Evolutionary conservation across 2,113 vertebrate genomes (phyloP).

Genomic region (Ceratotherium simum): DNA sequence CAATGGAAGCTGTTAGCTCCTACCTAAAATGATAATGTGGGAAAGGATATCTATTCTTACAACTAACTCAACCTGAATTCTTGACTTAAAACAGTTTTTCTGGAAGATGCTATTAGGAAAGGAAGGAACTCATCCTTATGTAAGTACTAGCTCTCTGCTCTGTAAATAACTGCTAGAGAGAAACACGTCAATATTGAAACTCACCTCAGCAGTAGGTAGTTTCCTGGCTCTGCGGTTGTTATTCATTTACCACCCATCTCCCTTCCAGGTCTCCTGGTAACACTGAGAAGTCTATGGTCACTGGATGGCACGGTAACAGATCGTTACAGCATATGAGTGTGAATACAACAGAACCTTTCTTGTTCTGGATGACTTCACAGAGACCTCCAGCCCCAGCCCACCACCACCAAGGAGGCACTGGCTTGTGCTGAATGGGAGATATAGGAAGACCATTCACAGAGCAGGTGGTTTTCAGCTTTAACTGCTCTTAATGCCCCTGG

Average conservation of each 20-base stretch:
- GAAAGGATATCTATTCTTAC: conserved; percentile 62
- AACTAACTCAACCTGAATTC: conserved; percentile 50
- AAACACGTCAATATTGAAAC: not conserved
- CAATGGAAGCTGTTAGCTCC: conserved; percentile 69
- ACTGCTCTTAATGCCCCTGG: not conserved
- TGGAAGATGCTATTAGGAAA: conserved; percentile 30
- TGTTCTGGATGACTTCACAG: not conserved
- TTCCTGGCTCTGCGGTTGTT: not conserved
- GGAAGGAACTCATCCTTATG: not conserved
- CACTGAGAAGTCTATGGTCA: not conserved
- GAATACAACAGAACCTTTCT: not conserved
- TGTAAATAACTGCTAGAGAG: not conserved
- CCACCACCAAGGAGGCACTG: not conserved
- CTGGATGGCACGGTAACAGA: not conserved
- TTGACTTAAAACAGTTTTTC: conserved; percentile 44
- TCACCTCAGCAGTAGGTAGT: not conserved
- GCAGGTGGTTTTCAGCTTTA: not conserved
- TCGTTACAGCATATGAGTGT: not conserved
- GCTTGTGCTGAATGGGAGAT: not conserved
- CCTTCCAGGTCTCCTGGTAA: conserved; percentile 8
- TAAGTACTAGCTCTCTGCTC: not conserved
- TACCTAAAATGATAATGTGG: conserved; percentile 59
- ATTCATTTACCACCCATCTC: not conserved
- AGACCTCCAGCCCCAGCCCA: accelerated
- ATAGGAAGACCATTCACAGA: not conserved